Evolutionary conservation across 2,797 vertebrate species (phyloP).

Genomic region (Scomberomorus guttatus): DNA sequence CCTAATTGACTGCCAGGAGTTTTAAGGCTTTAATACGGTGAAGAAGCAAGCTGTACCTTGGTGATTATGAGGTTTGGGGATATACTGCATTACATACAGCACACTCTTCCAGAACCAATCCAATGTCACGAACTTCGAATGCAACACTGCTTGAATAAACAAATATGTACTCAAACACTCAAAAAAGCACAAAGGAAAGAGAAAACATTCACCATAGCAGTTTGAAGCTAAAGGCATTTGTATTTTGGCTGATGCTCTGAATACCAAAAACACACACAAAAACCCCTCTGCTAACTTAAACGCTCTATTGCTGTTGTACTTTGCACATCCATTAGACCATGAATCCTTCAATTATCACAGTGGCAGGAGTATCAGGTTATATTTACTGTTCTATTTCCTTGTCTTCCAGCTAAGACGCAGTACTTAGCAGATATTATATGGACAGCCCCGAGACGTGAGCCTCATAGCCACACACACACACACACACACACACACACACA

Average conservation of each 20-base stretch:
- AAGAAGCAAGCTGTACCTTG: conserved; percentile 81
- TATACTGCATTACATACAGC: conserved; percentile 71
- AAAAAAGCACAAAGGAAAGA: conserved; percentile 67
- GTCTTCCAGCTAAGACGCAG: conserved; percentile 63
- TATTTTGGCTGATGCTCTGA: conserved; percentile 60
- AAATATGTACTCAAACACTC: conserved; percentile 72
- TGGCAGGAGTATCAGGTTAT: conserved; percentile 52
- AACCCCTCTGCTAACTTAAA: conserved; percentile 40
- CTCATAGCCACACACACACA: conserved; percentile 14
- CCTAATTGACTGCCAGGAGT: conserved; percentile 84
- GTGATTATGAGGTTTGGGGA: conserved; percentile 82
- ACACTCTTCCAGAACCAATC: conserved; percentile 79
- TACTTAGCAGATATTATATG: conserved; percentile 68
- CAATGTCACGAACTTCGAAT: conserved; percentile 75
- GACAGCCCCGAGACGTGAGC: conserved; percentile 49
- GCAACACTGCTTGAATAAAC: conserved; percentile 73
- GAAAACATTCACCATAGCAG: conserved; percentile 52
- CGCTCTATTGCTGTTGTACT: conserved; percentile 30
- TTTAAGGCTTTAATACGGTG: conserved; percentile 80
- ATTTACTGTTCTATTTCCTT: conserved; percentile 61
- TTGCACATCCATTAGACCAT: conserved; percentile 63
- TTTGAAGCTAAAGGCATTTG: conserved; percentile 65
- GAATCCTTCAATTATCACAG: conserved; percentile 67
- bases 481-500: conserved; percentile 12
- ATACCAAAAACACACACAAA: conserved; percentile 28